Conservation (phyloP, 2,888 invertebrate genomes). For the Sesamia inferens region DNA sequence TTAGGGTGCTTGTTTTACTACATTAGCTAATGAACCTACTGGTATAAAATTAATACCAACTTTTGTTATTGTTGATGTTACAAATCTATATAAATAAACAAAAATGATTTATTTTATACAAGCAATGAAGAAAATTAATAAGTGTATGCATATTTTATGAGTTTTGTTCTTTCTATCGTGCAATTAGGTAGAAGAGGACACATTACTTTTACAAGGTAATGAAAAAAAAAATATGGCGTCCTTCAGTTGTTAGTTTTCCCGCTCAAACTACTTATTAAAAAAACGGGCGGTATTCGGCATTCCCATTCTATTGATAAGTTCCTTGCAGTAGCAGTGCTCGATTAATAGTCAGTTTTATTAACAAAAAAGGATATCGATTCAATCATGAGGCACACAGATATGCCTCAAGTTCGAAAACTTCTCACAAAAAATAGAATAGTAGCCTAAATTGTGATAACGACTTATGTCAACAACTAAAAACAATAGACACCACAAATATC, state of each 20-base stretch:
- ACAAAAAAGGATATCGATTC: not conserved
- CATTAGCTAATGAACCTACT: not conserved
- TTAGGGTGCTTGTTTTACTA: not conserved
- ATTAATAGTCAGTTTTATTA: not conserved
- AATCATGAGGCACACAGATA: not conserved
- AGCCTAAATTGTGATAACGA: constrained; percentile 60
- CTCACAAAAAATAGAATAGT: constrained; percentile 60
- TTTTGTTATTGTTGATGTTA: not conserved
- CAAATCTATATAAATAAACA: not conserved
- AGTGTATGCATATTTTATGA: constrained; percentile 15
- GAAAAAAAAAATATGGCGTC: constrained; percentile 23
- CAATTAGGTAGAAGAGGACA: not conserved
- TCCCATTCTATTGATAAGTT: constrained; percentile 3
- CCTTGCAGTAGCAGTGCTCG: not conserved
- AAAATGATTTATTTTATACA: constrained; percentile 12
- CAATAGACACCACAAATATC: constrained; percentile 26
- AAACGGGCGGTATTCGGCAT: not conserved
- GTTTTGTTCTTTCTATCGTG: not conserved
- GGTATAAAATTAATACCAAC: not conserved
- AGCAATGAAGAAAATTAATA: constrained; percentile 14
- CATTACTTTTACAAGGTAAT: constrained; percentile 14
- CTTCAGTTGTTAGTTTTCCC: constrained; percentile 35
- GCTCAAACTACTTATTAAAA: constrained; percentile 19
- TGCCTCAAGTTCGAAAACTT: constrained; percentile 43
- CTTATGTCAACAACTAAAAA: constrained; percentile 46